Evolutionary conservation across 2,113 vertebrate species (phyloP), one percentile per base, ranked within the genome.

Genomic region (Steatornis caripensis): DNA sequence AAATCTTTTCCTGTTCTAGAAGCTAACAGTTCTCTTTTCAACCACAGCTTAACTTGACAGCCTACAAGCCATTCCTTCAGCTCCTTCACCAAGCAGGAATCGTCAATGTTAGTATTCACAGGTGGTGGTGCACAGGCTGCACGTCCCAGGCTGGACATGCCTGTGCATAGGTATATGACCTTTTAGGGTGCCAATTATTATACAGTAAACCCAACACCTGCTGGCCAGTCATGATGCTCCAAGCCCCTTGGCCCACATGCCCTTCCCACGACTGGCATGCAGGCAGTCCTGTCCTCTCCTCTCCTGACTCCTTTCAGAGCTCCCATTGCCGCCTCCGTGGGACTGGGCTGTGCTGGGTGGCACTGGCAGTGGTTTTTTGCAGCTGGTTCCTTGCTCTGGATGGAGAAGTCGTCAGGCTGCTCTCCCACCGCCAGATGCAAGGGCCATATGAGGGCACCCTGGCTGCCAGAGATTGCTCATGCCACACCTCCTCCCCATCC

Each of bases 81-180:
- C 24, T 78, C 26, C 26, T 49, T 34, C 72, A 48, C 13, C 2
- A 6, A 54, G 36, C 17, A 69, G 37, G 18, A 84, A 45, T 49
- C 26, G 36, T 77, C n/a, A 36, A n/a, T 0, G 5, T 34, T 41
- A n/a, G 6, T 17, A 53, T 79, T 76, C 18, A 66, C 19, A 17
- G 1, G 26, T 0, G 2, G 20, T 13, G 32, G 27, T 26, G 60
- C 76, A 29, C 12, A 60, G 26, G 51, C 29, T 8, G 12, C 39
- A 45, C 0, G 7, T 18, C 37, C 6, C 1, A 16, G 8, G 11
- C 1, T 69, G 60, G 32, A 17, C 29, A 93, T 0, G 0, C n/a
- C 36, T 60, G 9, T 27, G 21, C 2, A 2, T 2, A 34, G 37
- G 5, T 48, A 36, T 22, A 19, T 0, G 3, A 82, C 41, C 29